Conservation (phyloP, 2,797 vertebrate genomes). For the Pseudomugil gertrudae region DNA sequence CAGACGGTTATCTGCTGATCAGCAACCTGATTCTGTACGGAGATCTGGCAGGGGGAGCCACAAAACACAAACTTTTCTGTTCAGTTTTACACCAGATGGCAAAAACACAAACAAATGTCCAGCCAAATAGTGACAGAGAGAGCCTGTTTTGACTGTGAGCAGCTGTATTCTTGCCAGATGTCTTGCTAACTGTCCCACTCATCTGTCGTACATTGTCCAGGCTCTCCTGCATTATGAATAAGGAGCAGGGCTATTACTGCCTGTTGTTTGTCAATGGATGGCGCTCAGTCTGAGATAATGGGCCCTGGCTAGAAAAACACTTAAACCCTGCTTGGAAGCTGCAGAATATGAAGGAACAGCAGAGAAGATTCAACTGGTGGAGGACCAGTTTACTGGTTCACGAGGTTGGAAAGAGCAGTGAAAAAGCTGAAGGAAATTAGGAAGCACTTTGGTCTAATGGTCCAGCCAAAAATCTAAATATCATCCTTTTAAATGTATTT, state of each 20-base stretch:
- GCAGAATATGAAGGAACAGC: slow-evolving; percentile 47
- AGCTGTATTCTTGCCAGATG: slow-evolving; percentile 69
- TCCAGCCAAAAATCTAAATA: background rate
- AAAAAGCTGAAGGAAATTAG: no score
- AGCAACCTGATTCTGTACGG: slow-evolving; percentile 15
- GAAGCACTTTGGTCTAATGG: background rate
- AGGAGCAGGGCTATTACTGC: slow-evolving; percentile 64
- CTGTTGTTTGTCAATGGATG: slow-evolving; percentile 76
- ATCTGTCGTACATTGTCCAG: slow-evolving; percentile 67
- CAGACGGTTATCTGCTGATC: slow-evolving; percentile 41
- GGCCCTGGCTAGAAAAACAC: slow-evolving; percentile 67
- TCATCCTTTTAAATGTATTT: background rate
- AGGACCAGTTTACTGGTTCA: slow-evolving; percentile 25
- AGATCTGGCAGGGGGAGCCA: slow-evolving; percentile 12
- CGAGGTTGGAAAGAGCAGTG: slow-evolving; percentile 8
- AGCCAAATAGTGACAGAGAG: slow-evolving; percentile 18
- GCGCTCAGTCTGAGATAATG: slow-evolving; percentile 61
- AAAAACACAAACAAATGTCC: slow-evolving; percentile 44
- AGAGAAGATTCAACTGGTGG: slow-evolving; percentile 21
- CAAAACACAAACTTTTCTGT: slow-evolving; percentile 25
- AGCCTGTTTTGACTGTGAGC: slow-evolving; percentile 59
- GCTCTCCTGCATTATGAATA: slow-evolving; percentile 71
- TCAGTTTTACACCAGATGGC: slow-evolving; percentile 28
- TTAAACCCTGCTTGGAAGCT: slow-evolving; percentile 69
- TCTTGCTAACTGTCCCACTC: slow-evolving; percentile 58